Evolutionary conservation across 2,888 invertebrate species (phyloP), one percentile per base, ranked within the genome.

Genomic region (Lordiphosa andalusiaca): DNA sequence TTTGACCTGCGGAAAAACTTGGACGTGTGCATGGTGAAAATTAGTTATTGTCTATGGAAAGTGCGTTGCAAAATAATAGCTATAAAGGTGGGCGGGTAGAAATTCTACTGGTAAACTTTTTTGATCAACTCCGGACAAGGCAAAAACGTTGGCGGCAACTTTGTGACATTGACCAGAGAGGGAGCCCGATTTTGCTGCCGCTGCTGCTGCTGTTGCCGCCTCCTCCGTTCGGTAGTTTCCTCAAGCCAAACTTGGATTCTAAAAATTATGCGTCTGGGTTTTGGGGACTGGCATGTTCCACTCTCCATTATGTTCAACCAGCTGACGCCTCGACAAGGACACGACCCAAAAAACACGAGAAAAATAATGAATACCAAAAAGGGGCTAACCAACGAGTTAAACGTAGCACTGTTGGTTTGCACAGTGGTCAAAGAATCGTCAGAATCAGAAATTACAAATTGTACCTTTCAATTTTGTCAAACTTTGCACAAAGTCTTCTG

Each of bases 261-360:
- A 16, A 49, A 63, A 63, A 44, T 44, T 62, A 63, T 63, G 63
- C 62, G 54, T 39, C 48, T 62, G 62, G 54, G 38, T 61, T 40
- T 41, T 47, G 33, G 56, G 37, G 40, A 44, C 30, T 7, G 30
- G 10, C 33, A 16, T 30, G 21, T 30, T 63, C 46, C 62, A 50
- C 49, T 62, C 62, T 74, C 69, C 63, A 78, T 66, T 51, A 73
- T 78, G 77, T 78, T 71, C 69, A 69, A 75, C 39, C 80, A 78
- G 77, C 75, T 78, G 77, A 73, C 83, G 75, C 7, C 54, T 37
- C 33, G 55, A 62, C 63, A 55, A 40, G 63, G 55, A 63, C 50
- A 41, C 46, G 46, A 33, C 40, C 48, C 37, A 63, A 56, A 46
- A 41, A 56, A 63, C 49, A 63, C 40, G 40, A 55, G 49, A 39